Base-by-base conservation (phyloP, 2,888 invertebrate genomes). In the Caenorhabditis becei region DNA sequence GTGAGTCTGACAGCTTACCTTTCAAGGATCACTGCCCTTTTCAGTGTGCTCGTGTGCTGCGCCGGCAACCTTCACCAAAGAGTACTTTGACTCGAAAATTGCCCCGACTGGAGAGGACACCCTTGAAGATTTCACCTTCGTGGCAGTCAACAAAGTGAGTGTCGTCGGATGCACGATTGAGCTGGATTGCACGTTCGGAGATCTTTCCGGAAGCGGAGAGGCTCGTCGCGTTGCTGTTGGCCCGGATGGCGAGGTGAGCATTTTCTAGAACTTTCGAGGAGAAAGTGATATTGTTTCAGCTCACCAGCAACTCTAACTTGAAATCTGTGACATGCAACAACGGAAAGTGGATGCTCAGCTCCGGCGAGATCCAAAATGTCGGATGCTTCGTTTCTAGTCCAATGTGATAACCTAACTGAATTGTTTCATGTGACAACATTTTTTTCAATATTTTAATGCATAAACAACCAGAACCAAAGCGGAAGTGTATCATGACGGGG, bases 11-110 rank as follows among this genome's bases (percentile, higher is more conserved):
- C 8, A 16, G 1, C 18, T 5, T 41, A n/a, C n/a, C 18, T n/a
- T 61, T 4, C 18, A 5, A 23, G 1, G 20, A 18, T 5, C 5
- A 41, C 14, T 14, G 23, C 18, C 11, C 14, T 2, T 56, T 63
- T 71, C 62, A 71, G 71, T 63, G 14, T 71, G 71, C 62, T 20
- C 32, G 2, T 71, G 71, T n/a, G 7, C 24, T 0, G 1, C 14
- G 14, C 62, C 71, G n/a, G 14, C 28, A 5, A 0, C 20, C 5
- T 61, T 53, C 53, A 26, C 37, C 18, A 24, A 56, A n/a, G 44
- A 37, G 10, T 0, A 28, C 16, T 28, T 71, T 23, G 16, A 47
- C 28, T 28, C 0, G 0, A 11, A 24, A 16, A 41, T 53, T 18
- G 23, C 24, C 7, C 20, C 20, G 16, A 32, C 3, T 24, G 23